Conservation (phyloP, 2,797 vertebrate species). For the Periophthalmus magnuspinnatus region DNA sequence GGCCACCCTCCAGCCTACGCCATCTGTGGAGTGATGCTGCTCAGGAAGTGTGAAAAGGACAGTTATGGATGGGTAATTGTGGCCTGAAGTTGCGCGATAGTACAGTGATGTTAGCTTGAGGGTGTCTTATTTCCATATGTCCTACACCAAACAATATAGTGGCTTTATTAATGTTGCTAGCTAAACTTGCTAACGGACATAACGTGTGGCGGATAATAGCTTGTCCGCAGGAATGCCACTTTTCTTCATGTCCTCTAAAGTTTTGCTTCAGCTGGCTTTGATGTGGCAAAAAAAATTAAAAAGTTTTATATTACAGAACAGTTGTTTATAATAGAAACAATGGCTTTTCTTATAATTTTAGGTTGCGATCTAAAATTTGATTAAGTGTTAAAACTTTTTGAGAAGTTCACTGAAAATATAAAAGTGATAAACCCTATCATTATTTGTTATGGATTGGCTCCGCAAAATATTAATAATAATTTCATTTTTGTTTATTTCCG, state of each 20-base stretch:
- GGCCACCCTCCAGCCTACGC: not conserved
- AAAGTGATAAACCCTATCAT: too few species aligned
- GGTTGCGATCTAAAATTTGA: too few species aligned
- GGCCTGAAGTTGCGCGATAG: not conserved
- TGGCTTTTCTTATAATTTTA: too few species aligned
- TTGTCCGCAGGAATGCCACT: not conserved
- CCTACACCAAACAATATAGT: not conserved
- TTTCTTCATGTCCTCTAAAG: slow-evolving; percentile 2
- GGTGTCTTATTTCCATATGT: slow-evolving; percentile 13
- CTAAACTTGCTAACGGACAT: slow-evolving; percentile 4
- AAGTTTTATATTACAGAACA: not conserved
- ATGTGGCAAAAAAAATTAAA: not conserved
- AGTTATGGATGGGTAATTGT: not conserved
- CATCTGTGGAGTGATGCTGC: not conserved
- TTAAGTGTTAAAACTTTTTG: too few species aligned
- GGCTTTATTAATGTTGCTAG: not conserved
- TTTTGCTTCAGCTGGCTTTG: not conserved
- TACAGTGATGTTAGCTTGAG: not conserved
- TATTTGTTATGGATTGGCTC: too few species aligned
- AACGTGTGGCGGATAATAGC: not conserved
- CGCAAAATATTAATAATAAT: too few species aligned
- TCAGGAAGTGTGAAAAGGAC: slow-evolving; percentile 5
- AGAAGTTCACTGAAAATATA: too few species aligned
- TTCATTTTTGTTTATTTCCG: too few species aligned
- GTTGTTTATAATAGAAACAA: not conserved